These are phyloP conservation scores for Pipistrellus pipistrellus DNA, from an alignment of 2,797 vertebrate species.

Conservation along the genomic window DNA sequence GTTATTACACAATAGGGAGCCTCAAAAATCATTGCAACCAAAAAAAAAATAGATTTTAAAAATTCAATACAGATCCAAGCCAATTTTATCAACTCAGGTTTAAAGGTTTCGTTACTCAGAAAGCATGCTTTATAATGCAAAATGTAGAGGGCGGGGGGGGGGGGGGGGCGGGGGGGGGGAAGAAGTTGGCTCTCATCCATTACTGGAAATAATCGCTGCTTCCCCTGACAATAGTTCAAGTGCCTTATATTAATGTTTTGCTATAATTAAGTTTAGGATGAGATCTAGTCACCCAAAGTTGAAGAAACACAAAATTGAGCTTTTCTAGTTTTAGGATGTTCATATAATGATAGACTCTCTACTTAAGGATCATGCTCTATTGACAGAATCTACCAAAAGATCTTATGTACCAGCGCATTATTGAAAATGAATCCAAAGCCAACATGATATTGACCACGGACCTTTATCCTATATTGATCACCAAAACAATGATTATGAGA, in stretches of 20 bases:
- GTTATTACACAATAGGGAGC: not conserved
- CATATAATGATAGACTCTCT: not conserved
- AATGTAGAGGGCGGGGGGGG: not conserved
- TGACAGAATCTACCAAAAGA: not conserved
- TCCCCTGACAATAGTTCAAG: not conserved
- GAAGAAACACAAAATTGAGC: not conserved
- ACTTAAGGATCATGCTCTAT: not conserved
- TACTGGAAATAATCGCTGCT: not conserved
- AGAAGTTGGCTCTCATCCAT: not conserved
- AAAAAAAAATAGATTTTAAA: not conserved
- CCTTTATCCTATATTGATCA: not conserved
- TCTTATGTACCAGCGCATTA: not conserved
- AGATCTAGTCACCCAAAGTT: not conserved
- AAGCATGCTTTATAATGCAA: slow-evolving; percentile 22
- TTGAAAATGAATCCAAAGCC: not conserved
- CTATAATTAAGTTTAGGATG: not conserved
- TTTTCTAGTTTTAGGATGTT: not conserved
- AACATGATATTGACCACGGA: not conserved
- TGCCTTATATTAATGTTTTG: not conserved
- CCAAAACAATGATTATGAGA: not conserved
- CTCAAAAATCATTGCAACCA: slow-evolving; percentile 8
- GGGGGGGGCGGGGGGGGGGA: not conserved
- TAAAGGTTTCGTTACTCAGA: not conserved
- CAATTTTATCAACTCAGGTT: slow-evolving; percentile 5
- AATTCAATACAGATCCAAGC: not conserved